These are phyloP conservation scores for Acleris literana DNA, from an alignment of 2,888 invertebrate genomes.

Conservation along the genomic window DNA sequence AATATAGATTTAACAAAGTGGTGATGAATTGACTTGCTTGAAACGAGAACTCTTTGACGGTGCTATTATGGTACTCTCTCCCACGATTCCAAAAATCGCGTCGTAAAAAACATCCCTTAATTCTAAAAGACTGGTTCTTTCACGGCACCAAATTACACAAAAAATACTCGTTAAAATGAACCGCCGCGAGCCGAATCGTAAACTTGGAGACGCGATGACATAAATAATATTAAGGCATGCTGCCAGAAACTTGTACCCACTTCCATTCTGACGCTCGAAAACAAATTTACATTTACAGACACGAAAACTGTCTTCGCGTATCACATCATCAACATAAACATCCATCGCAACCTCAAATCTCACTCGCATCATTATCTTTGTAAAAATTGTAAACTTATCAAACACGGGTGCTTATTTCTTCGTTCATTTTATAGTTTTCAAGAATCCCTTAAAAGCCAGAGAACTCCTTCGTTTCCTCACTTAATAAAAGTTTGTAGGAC, in stretches of 20 bases:
- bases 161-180: slow-evolving; percentile 66
- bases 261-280: slow-evolving; percentile 41
- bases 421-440: slow-evolving; percentile 53
- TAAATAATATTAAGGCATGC: slow-evolving; percentile 72
- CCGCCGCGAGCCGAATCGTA: slow-evolving; percentile 53
- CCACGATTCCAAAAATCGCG: slow-evolving; percentile 40
- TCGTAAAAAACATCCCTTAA: slow-evolving; percentile 50
- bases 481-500: slow-evolving; percentile 53
- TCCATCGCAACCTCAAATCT: slow-evolving; percentile 28
- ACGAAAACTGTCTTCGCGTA: slow-evolving; percentile 31
- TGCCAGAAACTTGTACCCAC: slow-evolving; percentile 59
- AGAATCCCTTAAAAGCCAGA: slow-evolving; percentile 27
- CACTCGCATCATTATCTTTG: slow-evolving; percentile 39
- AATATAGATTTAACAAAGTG: neutral
- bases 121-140: slow-evolving; percentile 49
- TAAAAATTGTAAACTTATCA: slow-evolving; percentile 59
- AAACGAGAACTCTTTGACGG: neutral
- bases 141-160: slow-evolving; percentile 64
- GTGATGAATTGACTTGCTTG: slow-evolving; percentile 1
- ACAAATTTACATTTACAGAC: slow-evolving; percentile 35
- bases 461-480: slow-evolving; percentile 48
- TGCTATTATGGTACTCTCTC: slow-evolving; percentile 36
- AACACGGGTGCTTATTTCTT: slow-evolving; percentile 57
- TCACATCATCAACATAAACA: slow-evolving; percentile 37
- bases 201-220: slow-evolving; percentile 68